Conservation (phyloP, 2,888 invertebrate species). For the Hemicrepidius hirtus region DNA sequence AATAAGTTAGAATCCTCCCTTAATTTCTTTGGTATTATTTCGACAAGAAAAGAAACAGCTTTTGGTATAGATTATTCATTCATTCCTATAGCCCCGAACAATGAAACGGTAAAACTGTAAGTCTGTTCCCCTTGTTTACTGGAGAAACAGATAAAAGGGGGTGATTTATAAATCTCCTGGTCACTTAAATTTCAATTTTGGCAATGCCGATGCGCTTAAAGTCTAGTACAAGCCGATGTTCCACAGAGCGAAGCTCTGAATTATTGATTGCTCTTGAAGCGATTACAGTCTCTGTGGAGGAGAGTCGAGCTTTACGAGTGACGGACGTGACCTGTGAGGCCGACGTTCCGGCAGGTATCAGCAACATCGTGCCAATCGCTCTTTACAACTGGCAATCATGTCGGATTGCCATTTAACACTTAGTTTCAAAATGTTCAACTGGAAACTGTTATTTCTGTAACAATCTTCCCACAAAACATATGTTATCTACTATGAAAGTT, state of each 20-base stretch:
- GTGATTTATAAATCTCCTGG: conserved; percentile 42
- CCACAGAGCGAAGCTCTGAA: conserved; percentile 56
- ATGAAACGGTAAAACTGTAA: not conserved
- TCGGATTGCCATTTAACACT: conserved; percentile 45
- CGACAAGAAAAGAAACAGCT: too few species aligned
- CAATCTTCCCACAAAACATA: conserved; percentile 8
- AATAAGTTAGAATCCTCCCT: too few species aligned
- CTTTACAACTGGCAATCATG: conserved; percentile 48
- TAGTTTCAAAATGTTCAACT: conserved; percentile 34
- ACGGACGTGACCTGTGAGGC: conserved; percentile 55
- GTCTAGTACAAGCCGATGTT: conserved; percentile 48
- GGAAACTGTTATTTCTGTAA: conserved; percentile 36
- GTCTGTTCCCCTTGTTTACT: conserved; percentile 7
- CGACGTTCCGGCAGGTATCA: conserved; percentile 46
- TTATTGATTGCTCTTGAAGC: conserved; percentile 60
- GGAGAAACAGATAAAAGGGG: conserved; percentile 12
- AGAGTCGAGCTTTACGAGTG: conserved; percentile 52
- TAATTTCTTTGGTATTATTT: too few species aligned
- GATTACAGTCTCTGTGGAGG: conserved; percentile 51
- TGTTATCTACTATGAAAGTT: conserved; percentile 15
- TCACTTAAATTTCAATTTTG: conserved; percentile 50
- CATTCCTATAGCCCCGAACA: not conserved
- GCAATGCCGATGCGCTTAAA: conserved; percentile 48
- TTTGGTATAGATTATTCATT: not conserved
- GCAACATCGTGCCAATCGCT: conserved; percentile 44